A percentile compares a stretch with the other conserved stretches of the same genome.
These are phyloP conservation scores for Kradibia gibbosae DNA, from an alignment of 1,140 invertebrate genomes.

Conservation along the genomic window DNA sequence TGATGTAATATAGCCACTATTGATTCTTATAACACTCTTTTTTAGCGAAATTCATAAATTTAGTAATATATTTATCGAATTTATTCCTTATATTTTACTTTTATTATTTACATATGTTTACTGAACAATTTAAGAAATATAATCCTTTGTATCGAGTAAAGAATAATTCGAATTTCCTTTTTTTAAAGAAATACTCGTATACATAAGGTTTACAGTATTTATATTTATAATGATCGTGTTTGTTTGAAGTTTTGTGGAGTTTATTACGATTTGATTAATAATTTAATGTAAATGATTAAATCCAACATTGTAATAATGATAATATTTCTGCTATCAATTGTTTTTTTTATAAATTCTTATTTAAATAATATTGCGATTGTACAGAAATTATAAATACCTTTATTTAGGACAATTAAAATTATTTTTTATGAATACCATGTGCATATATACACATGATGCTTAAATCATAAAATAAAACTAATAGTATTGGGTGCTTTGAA, in stretches of 20 bases:
- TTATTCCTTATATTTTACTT: constrained; percentile 1
- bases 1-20: constrained; percentile 41
- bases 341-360: constrained; percentile 13
- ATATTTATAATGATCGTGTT: background rate
- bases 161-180: background rate
- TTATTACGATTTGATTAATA: constrained; percentile 25
- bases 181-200: background rate
- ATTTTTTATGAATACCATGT: constrained; percentile 34
- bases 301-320: background rate
- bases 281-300: constrained; percentile 25
- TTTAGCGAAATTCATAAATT: constrained; percentile 37
- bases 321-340: background rate
- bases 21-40: constrained; percentile 25
- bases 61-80: constrained; percentile 18
- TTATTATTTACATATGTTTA: too few species aligned
- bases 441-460: constrained; percentile 37
- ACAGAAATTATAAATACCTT: constrained; percentile 16
- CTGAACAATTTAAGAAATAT: background rate
- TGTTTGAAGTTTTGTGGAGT: constrained; percentile 23
- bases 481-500: constrained; percentile 39
- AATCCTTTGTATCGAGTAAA: background rate
- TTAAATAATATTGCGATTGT: constrained; percentile 21
- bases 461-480: constrained; percentile 32
- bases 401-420: constrained; percentile 18
- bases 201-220: background rate